Percentiles rank a stretch among this genome's conserved stretches.
phyloP scores from a whole-genome alignment of 2,888 invertebrate species.

The Eueremaeus valkanovi region DNA sequence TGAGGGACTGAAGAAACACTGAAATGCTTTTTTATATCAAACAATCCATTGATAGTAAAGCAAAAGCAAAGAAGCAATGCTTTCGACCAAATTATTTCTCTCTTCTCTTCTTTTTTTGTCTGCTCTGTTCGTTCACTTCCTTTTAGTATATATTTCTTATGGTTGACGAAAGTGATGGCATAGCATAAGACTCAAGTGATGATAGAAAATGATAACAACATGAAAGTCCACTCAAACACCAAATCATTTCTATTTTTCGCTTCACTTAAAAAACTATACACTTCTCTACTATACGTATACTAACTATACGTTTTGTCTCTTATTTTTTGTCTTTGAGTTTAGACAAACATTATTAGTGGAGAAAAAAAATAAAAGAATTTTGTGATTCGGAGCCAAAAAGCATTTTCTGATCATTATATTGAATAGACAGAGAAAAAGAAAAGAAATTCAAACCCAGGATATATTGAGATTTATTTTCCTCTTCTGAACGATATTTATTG shows the following conservation, averaged over 20 bases:
- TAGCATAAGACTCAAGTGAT: background rate
- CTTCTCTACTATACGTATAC: background rate
- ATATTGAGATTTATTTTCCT: background rate
- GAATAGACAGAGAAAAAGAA: background rate
- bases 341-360: background rate
- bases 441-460: background rate
- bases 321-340: background rate
- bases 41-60: background rate
- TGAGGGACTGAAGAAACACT: constrained; percentile 17
- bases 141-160: constrained; percentile 8
- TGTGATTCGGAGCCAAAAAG: background rate
- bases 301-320: background rate
- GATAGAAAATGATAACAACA: background rate
- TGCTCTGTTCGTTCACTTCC: background rate
- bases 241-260: constrained; percentile 22
- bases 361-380: background rate
- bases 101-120: constrained; percentile 7
- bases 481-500: background rate
- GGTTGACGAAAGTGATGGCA: constrained; percentile 17
- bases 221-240: constrained; percentile 19
- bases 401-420: background rate
- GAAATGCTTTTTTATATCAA: constrained; percentile 27
- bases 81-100: constrained; percentile 26
- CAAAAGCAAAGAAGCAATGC: background rate
- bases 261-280: background rate